Evolutionary conservation across 2,113 vertebrate genomes (phyloP).

Genomic region (Melanerpes formicivorus): DNA sequence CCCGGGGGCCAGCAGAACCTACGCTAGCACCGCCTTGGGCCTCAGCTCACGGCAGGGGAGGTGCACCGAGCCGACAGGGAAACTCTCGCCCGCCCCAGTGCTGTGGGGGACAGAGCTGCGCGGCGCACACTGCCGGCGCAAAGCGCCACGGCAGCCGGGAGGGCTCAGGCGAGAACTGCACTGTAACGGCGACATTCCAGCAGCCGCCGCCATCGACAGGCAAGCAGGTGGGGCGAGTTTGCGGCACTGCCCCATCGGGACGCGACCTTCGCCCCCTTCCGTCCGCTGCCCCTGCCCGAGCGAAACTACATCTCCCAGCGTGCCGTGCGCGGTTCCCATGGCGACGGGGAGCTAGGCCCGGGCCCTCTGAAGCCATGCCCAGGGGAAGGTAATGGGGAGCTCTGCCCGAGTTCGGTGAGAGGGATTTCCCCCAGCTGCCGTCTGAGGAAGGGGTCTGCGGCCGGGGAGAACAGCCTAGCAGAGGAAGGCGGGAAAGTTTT

Average conservation of each 20-base stretch:
- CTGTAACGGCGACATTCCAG: not conserved
- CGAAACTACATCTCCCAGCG: conserved; percentile 73
- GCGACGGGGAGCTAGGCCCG: not conserved
- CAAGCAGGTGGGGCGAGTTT: too few relatives aligned
- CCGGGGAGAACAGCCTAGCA: not conserved
- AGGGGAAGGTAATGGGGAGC: conserved; percentile 10
- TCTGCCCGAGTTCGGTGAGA: fast-evolving
- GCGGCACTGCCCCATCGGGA: not conserved
- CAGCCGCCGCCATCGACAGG: fast-evolving
- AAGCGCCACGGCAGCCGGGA: not conserved
- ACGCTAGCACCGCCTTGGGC: fast-evolving
- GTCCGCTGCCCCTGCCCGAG: fast-evolving
- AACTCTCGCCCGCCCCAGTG: too few relatives aligned
- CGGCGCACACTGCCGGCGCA: not conserved
- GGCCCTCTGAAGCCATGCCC: not conserved
- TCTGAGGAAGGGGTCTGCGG: not conserved
- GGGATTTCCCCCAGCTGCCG: not conserved
- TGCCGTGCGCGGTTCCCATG: conserved; percentile 43
- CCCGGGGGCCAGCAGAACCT: fast-evolving
- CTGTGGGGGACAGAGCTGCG: not conserved
- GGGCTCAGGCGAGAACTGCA: not conserved
- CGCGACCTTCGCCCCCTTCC: not conserved
- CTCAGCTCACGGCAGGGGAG: not conserved
- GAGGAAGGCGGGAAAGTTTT: not conserved
- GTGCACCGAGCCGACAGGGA: too few relatives aligned